Base-by-base conservation (phyloP, 2,888 invertebrate species). In the Melanargia galathea region DNA sequence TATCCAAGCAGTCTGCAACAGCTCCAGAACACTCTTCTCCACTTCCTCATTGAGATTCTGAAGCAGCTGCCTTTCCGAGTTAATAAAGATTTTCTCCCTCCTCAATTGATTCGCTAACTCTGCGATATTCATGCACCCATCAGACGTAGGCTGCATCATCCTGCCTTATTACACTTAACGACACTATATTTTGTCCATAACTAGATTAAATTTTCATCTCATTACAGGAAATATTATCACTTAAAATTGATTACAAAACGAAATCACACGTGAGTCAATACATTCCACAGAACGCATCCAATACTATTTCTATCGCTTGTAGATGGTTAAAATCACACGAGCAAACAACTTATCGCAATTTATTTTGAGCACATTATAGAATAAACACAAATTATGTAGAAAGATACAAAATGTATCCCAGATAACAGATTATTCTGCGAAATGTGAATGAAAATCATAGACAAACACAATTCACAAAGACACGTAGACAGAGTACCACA, bases 81-180 rank as follows among this genome's bases (percentile, higher is more conserved):
- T 94, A 61, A 97, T 96, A 82, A 97, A 97, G 62, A 98, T 92
- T 75, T 96, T 95, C 85, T 98, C 98, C 80, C 96, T 94, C 63
- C 95, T 93, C 71, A 97, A 89, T 80, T 95, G 95, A 70, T 87
- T 88, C 26, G 92, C 91, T 70, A 92, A 74, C 75, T 91, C 92
- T 61, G 90, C 86, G 68, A 92, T 90, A 72, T 92, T 90, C 85
- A 90, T 84, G 73, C 90, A 89, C 66, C 90, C 88, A 68, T 90
- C 91, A 22, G 90, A 83, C 48, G 87, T 82, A 62, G 90, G 84
- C 84, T 90, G 91, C 91, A 91, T 91, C 84, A 84, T 90, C 73
- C 75, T 84, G 72, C 71, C 55, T 13, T 74, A 70, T 70, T 75
- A 70, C 61, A 70, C 68, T 69, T 69, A 68, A 71, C 73, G 76